Percentiles rank a stretch among this genome's conserved stretches.
Conservation (phyloP, 2,797 vertebrate genomes). For the Muscicapa striata region DNA sequence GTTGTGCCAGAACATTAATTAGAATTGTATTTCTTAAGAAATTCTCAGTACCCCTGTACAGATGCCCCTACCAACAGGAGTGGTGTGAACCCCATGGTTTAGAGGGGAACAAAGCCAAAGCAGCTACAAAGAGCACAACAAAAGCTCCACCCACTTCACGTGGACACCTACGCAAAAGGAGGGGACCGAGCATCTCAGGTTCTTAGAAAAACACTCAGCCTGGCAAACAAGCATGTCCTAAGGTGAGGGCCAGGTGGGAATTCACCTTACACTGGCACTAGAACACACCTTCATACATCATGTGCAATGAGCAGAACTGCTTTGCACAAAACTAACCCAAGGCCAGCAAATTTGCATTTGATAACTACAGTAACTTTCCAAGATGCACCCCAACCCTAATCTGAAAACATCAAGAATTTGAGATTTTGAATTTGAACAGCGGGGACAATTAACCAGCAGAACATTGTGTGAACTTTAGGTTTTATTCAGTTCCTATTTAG, state of each 20-base stretch:
- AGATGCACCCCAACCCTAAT: neutral
- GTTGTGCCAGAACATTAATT: neutral
- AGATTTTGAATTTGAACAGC: neutral
- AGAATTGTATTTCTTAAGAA: neutral
- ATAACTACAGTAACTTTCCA: neutral
- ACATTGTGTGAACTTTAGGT: neutral
- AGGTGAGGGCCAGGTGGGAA: neutral
- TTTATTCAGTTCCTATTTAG: neutral
- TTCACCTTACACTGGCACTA: neutral
- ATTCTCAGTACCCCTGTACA: neutral
- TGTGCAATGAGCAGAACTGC: fast-evolving
- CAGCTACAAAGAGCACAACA: neutral
- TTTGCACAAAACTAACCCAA: neutral
- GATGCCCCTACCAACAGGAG: neutral
- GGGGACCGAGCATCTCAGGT: neutral
- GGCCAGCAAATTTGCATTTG: neutral
- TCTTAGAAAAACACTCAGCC: neutral
- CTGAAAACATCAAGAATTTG: neutral
- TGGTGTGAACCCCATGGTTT: neutral
- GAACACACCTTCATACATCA: fast-evolving
- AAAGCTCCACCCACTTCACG: neutral
- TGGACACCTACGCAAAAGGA: neutral
- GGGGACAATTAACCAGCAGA: neutral
- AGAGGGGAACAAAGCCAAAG: neutral
- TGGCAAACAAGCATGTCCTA: neutral